Percentiles rank a stretch among this genome's conserved stretches.
phyloP scores from a whole-genome alignment of 1,140 invertebrate species.

The Aphaenogaster floridana region DNA sequence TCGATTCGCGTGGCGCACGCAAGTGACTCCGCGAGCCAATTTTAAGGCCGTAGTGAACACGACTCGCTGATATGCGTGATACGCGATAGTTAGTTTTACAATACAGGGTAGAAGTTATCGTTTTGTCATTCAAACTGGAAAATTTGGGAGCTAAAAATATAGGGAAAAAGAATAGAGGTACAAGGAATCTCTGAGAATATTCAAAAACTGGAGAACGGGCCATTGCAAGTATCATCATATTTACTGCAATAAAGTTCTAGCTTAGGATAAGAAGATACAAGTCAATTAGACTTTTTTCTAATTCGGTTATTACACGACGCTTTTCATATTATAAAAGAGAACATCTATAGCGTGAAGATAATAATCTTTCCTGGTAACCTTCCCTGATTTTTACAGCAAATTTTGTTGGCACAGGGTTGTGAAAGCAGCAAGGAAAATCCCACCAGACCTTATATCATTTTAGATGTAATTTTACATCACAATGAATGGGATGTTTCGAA shows the following conservation, averaged over 20 bases:
- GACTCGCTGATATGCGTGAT: not conserved
- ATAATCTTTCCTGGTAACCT: constrained; percentile 23
- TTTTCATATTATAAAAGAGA: constrained; percentile 22
- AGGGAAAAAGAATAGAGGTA: not conserved
- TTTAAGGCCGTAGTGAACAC: not conserved
- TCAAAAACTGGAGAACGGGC: not conserved
- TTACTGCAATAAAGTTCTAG: not conserved
- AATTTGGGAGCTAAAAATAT: not conserved
- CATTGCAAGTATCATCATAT: not conserved
- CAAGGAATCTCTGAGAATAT: not conserved
- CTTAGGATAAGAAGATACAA: not conserved
- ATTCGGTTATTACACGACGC: not conserved
- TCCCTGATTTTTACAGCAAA: constrained; percentile 27
- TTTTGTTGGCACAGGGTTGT: constrained; percentile 17
- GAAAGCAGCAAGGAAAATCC: constrained; percentile 6
- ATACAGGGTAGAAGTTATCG: not conserved
- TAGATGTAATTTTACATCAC: constrained; percentile 36
- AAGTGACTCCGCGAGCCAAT: constrained; percentile 4
- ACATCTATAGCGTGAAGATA: constrained; percentile 9
- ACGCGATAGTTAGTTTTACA: constrained; percentile 8
- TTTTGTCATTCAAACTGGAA: not conserved
- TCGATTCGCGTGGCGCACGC: constrained; percentile 39
- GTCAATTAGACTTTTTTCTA: not conserved
- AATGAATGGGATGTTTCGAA: constrained; percentile 1
- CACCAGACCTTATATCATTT: constrained; percentile 28